Percentiles rank a stretch among this genome's conserved stretches.
Evolutionary conservation across 2,888 invertebrate genomes (phyloP).

Genomic region (Tuta absoluta): DNA sequence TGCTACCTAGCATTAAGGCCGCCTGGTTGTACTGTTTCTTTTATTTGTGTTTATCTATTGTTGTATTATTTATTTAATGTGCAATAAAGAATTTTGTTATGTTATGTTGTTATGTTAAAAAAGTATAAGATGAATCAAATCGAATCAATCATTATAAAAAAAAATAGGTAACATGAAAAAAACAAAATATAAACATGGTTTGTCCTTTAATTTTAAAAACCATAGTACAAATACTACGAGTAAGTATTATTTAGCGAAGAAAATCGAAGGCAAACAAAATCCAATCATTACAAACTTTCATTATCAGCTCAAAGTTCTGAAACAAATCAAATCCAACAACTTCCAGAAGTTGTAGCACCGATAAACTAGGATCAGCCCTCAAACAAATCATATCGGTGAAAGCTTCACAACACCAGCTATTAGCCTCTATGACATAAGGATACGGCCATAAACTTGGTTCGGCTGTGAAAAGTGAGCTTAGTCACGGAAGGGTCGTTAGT

Average conservation of each 20-base stretch:
- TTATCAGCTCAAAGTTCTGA: not conserved
- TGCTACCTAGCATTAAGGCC: no score
- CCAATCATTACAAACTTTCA: not conserved
- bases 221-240: no score
- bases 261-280: not conserved
- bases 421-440: constrained; percentile 42
- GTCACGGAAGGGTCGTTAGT: constrained; percentile 75
- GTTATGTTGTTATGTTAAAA: no score
- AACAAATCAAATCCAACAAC: constrained; percentile 13
- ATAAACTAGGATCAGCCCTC: constrained; percentile 35
- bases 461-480: constrained; percentile 65
- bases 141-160: no score
- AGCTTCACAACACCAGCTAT: not conserved
- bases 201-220: no score
- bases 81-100: no score
- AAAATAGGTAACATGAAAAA: no score
- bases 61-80: no score
- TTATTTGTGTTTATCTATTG: no score
- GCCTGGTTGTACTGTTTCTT: no score
- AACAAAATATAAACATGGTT: no score
- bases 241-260: not conserved
- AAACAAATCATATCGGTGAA: constrained; percentile 28
- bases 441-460: constrained; percentile 69
- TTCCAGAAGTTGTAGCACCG: not conserved
- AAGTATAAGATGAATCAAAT: no score